Base-by-base conservation (phyloP, 2,888 invertebrate species). In the Caenorhabditis sp. region DNA sequence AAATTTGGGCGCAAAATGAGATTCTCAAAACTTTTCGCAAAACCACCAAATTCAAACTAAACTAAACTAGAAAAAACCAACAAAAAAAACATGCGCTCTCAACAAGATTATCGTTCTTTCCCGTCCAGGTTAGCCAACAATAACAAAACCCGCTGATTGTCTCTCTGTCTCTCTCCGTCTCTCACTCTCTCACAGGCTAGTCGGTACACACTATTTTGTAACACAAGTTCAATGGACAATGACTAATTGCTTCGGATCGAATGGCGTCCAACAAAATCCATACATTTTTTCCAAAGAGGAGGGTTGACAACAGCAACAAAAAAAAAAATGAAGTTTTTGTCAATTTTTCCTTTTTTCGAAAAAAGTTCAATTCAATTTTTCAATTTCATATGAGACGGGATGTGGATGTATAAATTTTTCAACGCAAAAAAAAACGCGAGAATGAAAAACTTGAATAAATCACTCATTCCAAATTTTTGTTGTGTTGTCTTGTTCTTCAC, bases 311-410 rank as follows among this genome's bases (percentile, higher is more conserved):
- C 43, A 17, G 36, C 12, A 36, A 8, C 36, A 12, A 12, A 10
- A 43, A 43, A 43, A 43, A 43, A 17, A 3, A 43, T 43, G 14
- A 43, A 17, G 6, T 43, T 43, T 43, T 43, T 43, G 6, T 43
- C 43, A 17, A 31, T 31, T 31, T 31, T n/a, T n/a, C n/a, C n/a
- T n/a, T n/a, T 31, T 31, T 31, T 31, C 31, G 31, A 43, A 43
- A 43, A 43, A 43, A 43, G 43, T 43, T 43, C 43, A 43, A 43
- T 43, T 43, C 43, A 43, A 43, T 43, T 43, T 43, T n/a, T n/a
- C n/a, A n/a, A n/a, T n/a, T n/a, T n/a, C n/a, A n/a, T 17, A 43
- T 17, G 17, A 43, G 43, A 43, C 10, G 31, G 31, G 31, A 31
- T 31, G 31, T 31, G 31, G 31, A 17, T 43, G 17, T 43, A 43